Conservation (phyloP, 2,113 vertebrate genomes). For the Parus major region DNA sequence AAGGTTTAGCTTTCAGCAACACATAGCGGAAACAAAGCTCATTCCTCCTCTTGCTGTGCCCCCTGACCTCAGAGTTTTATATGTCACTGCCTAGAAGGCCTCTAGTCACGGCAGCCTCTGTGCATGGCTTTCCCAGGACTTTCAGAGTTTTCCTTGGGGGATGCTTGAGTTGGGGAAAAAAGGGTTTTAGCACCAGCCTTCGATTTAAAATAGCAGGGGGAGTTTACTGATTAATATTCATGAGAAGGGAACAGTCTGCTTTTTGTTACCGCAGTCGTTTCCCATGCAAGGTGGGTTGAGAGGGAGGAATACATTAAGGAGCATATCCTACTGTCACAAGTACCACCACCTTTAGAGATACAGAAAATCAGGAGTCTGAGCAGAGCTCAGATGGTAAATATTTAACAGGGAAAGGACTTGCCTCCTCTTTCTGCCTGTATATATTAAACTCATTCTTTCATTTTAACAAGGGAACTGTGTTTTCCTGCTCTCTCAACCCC, state of each 20-base stretch:
- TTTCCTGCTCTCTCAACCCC: constrained; percentile 21
- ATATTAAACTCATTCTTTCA: constrained; percentile 70
- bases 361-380: constrained; percentile 40
- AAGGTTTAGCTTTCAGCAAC: constrained; percentile 78
- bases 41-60: constrained; percentile 73
- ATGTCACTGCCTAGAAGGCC: constrained; percentile 73
- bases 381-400: constrained; percentile 65
- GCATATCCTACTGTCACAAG: constrained; percentile 56
- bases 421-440: constrained; percentile 50
- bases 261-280: constrained; percentile 72
- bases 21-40: constrained; percentile 77
- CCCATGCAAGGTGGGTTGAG: constrained; percentile 79
- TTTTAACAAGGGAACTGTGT: constrained; percentile 64
- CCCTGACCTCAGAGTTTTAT: constrained; percentile 78
- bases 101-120: constrained; percentile 60
- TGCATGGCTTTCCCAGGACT: constrained; percentile 74
- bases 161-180: constrained; percentile 49
- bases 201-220: constrained; percentile 75
- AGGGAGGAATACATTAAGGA: constrained; percentile 79
- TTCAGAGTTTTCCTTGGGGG: constrained; percentile 60
- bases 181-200: constrained; percentile 69
- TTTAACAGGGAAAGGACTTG: constrained; percentile 55
- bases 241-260: constrained; percentile 78
- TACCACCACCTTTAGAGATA: constrained; percentile 55
- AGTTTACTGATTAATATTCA: constrained; percentile 85